Evolutionary conservation across 2,888 invertebrate genomes (phyloP), one percentile per base, ranked within the genome.

Genomic region (Protula sp.): DNA sequence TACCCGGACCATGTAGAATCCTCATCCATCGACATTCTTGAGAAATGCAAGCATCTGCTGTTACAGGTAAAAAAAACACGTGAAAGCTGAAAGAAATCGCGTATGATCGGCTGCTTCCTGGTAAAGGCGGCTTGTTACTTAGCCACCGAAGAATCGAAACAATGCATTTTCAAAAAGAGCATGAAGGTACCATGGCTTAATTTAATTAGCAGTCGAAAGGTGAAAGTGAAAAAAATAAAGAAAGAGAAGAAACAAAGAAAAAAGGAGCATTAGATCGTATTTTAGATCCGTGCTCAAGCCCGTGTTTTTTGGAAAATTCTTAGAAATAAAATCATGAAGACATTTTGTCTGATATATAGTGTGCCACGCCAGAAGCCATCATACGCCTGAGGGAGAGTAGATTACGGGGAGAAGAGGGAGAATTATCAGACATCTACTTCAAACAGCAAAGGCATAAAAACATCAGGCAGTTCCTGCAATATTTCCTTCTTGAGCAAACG

Each of bases 301-400:
- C n/a, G n/a, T n/a, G n/a, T n/a, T n/a, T n/a, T n/a, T n/a, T n/a
- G n/a, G n/a, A n/a, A n/a, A n/a, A n/a, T n/a, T n/a, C n/a, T n/a
- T n/a, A n/a, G n/a, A n/a, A n/a, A n/a, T n/a, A n/a, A n/a, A n/a
- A n/a, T n/a, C n/a, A n/a, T n/a, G n/a, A n/a, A n/a, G n/a, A n/a
- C n/a, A n/a, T n/a, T n/a, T n/a, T n/a, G n/a, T n/a, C n/a, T n/a
- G n/a, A n/a, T n/a, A n/a, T 77, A 31, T 73, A 74, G 69, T 72
- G 73, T 66, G 74, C 75, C 24, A 74, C 75, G 2, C 76, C 77
- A 0, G 75, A 76, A 38, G 64, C 74, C n/a, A 65, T 78, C 3
- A 57, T 74, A 2, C 67, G 73, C 22, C 57, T 71, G 28, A 53
- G 59, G 2, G 65, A 67, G 26, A 62, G 65, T 27, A 38, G 53